A percentile compares a stretch with the other conserved stretches of the same genome.
Evolutionary conservation across 2,113 vertebrate genomes (phyloP).

Genomic region (Paratilapia polleni): DNA sequence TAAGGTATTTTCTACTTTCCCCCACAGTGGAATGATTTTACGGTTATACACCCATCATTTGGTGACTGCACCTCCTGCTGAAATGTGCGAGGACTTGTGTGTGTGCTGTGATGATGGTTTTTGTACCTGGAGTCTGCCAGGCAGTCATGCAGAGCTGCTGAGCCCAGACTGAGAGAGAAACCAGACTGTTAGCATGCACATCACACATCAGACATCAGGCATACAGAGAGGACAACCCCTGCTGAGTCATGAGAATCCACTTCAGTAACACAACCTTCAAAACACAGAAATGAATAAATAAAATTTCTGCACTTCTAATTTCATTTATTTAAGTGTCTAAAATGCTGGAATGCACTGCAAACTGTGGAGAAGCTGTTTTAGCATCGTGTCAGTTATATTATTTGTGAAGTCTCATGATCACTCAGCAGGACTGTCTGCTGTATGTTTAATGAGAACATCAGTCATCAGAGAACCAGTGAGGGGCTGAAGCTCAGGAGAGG

Average conservation of each 20-base stretch:
- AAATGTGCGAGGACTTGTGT: neutral
- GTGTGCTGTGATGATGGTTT: neutral
- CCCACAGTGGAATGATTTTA: rapidly evolving
- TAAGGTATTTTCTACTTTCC: no score
- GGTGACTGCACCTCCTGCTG: neutral
- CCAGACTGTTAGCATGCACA: conserved; percentile 46
- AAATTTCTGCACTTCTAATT: rapidly evolving
- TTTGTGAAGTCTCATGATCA: neutral
- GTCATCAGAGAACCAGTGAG: neutral
- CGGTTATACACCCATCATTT: rapidly evolving
- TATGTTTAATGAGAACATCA: neutral
- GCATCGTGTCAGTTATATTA: neutral
- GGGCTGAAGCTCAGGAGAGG: no score
- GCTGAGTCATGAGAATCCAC: neutral
- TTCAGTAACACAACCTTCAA: neutral
- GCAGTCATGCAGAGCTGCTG: conserved; percentile 64
- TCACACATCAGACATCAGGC: neutral
- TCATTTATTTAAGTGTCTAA: neutral
- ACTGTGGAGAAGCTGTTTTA: neutral
- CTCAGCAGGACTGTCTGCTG: neutral
- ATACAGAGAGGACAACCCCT: neutral
- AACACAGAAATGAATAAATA: neutral
- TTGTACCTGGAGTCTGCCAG: conserved; percentile 57
- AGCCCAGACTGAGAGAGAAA: conserved; percentile 70
- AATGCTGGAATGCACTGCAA: neutral